phyloP scores from a whole-genome alignment of 2,113 vertebrate genomes.

The Podocnemis expansa region DNA sequence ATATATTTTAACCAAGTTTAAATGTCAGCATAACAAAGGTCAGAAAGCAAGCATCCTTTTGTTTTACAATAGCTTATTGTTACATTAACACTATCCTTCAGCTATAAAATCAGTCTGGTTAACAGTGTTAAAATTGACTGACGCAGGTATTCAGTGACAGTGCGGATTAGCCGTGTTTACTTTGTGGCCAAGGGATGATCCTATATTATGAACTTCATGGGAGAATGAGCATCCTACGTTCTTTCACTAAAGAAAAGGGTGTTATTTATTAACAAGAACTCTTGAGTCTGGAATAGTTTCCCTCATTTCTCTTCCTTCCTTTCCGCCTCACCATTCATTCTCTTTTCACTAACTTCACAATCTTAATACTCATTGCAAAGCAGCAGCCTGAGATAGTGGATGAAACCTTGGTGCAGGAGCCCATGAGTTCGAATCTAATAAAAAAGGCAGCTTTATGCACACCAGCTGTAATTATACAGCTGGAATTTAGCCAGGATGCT shows the following conservation, averaged over 20 bases:
- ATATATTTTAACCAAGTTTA: not conserved
- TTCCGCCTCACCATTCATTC: not conserved
- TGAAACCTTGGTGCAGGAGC: not conserved
- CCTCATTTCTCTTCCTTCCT: not conserved
- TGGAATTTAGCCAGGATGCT: not conserved
- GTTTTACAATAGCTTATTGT: not conserved
- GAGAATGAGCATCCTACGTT: not conserved
- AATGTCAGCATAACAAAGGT: not conserved
- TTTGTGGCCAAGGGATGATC: not conserved
- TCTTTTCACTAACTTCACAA: not conserved
- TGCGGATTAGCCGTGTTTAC: not conserved
- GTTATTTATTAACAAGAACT: not conserved
- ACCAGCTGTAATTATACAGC: not conserved
- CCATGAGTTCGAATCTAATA: not conserved
- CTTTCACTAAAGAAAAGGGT: not conserved
- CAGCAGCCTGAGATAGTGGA: not conserved
- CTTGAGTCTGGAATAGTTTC: not conserved
- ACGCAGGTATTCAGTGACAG: not conserved
- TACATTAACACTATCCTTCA: not conserved
- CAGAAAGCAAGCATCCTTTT: not conserved
- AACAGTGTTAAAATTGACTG: not conserved
- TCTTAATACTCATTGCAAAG: not conserved
- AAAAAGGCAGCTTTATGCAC: not conserved
- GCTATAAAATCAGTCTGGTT: not conserved
- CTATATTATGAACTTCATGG: not conserved